Percentiles rank a stretch among this genome's conserved stretches.
Evolutionary conservation across 1,140 invertebrate genomes (phyloP).

Genomic region (Trinorchestia longiramus): DNA sequence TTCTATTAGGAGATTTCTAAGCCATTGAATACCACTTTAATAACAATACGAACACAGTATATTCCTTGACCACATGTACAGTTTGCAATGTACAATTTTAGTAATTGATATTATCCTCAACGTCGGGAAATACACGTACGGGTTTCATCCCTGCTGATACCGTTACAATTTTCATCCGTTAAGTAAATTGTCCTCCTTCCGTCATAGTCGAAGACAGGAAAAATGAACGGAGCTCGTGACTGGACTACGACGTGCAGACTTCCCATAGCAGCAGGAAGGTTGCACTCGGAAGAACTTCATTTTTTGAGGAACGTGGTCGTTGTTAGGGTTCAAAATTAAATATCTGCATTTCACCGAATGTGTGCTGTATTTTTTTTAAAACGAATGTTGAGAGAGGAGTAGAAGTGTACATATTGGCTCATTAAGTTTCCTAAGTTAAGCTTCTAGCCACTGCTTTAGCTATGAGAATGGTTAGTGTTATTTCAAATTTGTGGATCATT

Average conservation of each 20-base stretch:
- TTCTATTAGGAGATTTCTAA: no score
- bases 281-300: neutral
- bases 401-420: no score
- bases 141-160: neutral
- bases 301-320: neutral
- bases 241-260: neutral
- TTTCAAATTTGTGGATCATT: neutral
- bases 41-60: no score
- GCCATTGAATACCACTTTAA: no score
- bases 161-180: neutral
- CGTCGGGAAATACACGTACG: neutral
- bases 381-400: neutral
- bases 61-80: neutral
- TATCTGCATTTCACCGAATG: neutral
- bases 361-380: neutral
- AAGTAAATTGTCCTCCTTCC: neutral
- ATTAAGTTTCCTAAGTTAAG: neutral
- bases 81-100: neutral
- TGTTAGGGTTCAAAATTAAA: neutral
- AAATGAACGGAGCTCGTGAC: neutral
- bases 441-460: neutral
- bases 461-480: neutral
- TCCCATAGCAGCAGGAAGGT: neutral
- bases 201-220: neutral
- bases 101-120: neutral